Base-by-base conservation (phyloP, 2,888 invertebrate genomes). In the Drosophila anceps region DNA sequence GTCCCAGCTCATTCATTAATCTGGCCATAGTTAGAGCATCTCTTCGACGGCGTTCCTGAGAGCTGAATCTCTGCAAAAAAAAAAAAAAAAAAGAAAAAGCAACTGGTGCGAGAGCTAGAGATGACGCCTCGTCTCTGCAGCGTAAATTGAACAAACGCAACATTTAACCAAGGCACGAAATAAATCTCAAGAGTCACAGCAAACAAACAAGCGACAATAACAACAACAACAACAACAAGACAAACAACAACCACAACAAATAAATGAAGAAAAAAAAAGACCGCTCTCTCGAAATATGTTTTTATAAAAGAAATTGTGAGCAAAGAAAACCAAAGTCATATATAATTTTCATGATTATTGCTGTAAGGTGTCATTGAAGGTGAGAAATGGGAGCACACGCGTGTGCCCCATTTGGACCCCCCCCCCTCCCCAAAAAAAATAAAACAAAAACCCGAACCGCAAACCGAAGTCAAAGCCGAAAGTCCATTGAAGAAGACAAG, bases 351-450 rank as follows among this genome's bases (percentile, higher is more conserved):
- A 75, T 79, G 77, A 80, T 87, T 84, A 82, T 82, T 73, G 65
- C 73, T 50, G 61, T 51, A 69, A 84, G 83, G 88, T 84, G 84
- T 85, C 84, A 76, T 83, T 84, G 78, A 82, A 84, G 88, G 86
- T 86, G 88, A 86, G 88, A 86, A 86, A 86, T 88, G 88, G 80
- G 86, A 84, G 84, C 85, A 86, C 84, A 84, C 80, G 82, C 72
- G 84, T 75, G 54, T 69, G 54, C 72, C 63, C 55, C 53, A 72
- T n/a, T n/a, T n/a, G n/a, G n/a, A n/a, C n/a, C n/a, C n/a, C n/a
- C n/a, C n/a, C n/a, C n/a, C n/a, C 31, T 44, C 33, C 51, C 46
- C 48, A 29, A 41, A 69, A 69, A n/a, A 15, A 27, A 46, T 15
- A 27, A 55, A 57, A 7, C 41, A 27, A 39, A 41, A 44, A 58